Evolutionary conservation across 1,140 invertebrate species (phyloP).

Genomic region (Drosophila parabipectinata): DNA sequence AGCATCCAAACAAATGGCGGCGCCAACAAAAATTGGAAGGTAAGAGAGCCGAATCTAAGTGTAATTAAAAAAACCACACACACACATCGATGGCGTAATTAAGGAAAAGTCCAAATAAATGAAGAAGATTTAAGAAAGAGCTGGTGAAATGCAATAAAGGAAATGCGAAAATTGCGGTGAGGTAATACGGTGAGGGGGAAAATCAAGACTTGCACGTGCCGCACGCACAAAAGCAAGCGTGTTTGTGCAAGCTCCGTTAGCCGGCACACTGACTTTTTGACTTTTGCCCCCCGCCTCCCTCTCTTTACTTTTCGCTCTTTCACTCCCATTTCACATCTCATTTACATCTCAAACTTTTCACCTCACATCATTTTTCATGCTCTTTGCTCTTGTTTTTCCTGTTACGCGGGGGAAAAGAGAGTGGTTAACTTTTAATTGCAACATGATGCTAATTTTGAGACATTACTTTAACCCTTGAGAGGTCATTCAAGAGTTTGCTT

Average conservation of each 20-base stretch:
- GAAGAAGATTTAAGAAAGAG: conserved; percentile 15
- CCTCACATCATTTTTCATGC: not conserved
- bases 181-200: not conserved
- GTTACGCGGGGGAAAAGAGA: not conserved
- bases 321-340: not conserved
- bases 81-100: not conserved
- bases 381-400: not conserved
- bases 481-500: not conserved
- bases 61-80: conserved; percentile 37
- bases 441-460: conserved; percentile 35
- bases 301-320: too few relatives aligned
- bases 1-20: conserved; percentile 64
- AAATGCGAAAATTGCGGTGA: conserved; percentile 23
- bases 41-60: conserved; percentile 10
- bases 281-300: not conserved
- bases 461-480: not conserved
- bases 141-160: conserved; percentile 7
- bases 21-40: conserved; percentile 77
- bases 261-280: conserved; percentile 65
- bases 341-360: not conserved
- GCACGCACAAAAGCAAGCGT: not conserved
- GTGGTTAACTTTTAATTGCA: conserved; percentile 27
- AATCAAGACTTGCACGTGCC: conserved; percentile 41
- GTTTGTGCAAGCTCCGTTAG: conserved; percentile 34
- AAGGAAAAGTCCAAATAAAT: conserved; percentile 8